Base-by-base conservation (phyloP, 2,797 vertebrate genomes). In the Gymnoscopelus braueri region DNA sequence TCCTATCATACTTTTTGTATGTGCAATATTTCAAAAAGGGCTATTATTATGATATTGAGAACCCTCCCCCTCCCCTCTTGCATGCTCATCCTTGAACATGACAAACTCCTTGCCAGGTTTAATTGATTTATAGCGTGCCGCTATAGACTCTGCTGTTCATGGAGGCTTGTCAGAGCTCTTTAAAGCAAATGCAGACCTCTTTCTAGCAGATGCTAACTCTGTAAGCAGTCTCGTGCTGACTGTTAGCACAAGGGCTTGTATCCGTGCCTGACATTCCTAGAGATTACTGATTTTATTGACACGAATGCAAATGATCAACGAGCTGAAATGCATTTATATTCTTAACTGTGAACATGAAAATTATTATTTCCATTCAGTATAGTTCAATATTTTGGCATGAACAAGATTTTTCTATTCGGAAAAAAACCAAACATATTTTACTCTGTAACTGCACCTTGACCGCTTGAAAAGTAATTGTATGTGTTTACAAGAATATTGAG, bases 401-500 rank as follows among this genome's bases (percentile, higher is more conserved):
- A 71, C 67, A 77, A 88, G 75, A 75, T 87, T 86, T 88, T 85
- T 44, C 65, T 78, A 67, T 50, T 65, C 59, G 68, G 78, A 69
- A 74, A 71, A 79, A 63, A 66, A 76, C 26, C 2, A 44, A 44
- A 44, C 8, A 2, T 77, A 67, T 87, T 91, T 69, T 85, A 67
- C 51, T 88, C 39, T 91, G 61, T 85, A 84, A 55, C 80, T 88
- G 82, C 78, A 88, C 70, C 69, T 83, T 90, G 70, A 90, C 79
- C 84, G 82, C 79, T 88, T 92, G 66, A 89, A 77, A 70, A 44
- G 79, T 78, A 71, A 75, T 55, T 66, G 57, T 85, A 78, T 77
- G 85, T 80, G 29, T 88, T 90, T 92, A 83, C 19, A 87, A 87
- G 87, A 71, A 61, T 55, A 49, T 73, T 73, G 80, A 69, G 75